Evolutionary conservation across 2,888 invertebrate species (phyloP).

Genomic region (Melangyna quadrimaculata): DNA sequence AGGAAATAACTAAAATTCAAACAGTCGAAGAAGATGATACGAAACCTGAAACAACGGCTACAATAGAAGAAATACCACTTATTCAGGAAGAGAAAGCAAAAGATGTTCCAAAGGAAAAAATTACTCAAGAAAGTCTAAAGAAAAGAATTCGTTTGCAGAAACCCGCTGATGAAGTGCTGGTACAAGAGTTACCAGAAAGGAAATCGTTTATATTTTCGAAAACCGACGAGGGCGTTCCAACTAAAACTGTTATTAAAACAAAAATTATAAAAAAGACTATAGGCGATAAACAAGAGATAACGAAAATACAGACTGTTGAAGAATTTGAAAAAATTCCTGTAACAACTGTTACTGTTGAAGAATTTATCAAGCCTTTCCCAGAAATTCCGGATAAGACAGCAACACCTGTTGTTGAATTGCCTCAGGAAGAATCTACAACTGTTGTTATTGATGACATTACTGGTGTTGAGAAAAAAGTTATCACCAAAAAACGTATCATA

Average conservation of each 20-base stretch:
- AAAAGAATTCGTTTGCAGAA: slow-evolving; percentile 75
- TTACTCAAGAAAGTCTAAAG: slow-evolving; percentile 73
- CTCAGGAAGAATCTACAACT: slow-evolving; percentile 76
- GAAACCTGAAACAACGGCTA: slow-evolving; percentile 77
- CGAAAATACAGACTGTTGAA: slow-evolving; percentile 79
- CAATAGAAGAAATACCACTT: slow-evolving; percentile 75
- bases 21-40: slow-evolving; percentile 79
- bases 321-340: slow-evolving; percentile 81
- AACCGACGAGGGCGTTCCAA: slow-evolving; percentile 79
- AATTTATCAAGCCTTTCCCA: slow-evolving; percentile 77
- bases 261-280: slow-evolving; percentile 81
- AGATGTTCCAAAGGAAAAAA: slow-evolving; percentile 52
- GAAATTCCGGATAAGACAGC: slow-evolving; percentile 75
- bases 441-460: slow-evolving; percentile 74
- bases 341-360: slow-evolving; percentile 77
- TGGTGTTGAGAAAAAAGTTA: slow-evolving; percentile 77
- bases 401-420: slow-evolving; percentile 76
- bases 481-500: slow-evolving; percentile 80
- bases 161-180: slow-evolving; percentile 75
- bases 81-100: slow-evolving; percentile 72
- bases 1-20: slow-evolving; percentile 79
- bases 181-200: slow-evolving; percentile 79
- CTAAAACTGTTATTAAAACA: slow-evolving; percentile 80
- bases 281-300: slow-evolving; percentile 80
- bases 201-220: slow-evolving; percentile 79